phyloP scores from a whole-genome alignment of 2,888 invertebrate genomes.

The Allacma fusca region DNA sequence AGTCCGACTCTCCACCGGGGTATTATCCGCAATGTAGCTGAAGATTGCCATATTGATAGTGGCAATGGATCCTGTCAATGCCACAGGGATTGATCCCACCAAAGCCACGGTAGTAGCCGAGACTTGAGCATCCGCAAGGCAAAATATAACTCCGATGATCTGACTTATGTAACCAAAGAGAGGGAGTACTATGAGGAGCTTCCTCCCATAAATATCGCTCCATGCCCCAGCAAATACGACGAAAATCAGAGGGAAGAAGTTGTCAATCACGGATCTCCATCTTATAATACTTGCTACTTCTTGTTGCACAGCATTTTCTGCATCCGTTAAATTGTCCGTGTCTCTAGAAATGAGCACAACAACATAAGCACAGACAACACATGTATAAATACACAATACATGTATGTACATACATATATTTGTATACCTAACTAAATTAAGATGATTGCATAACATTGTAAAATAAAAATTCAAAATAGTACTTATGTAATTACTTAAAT shows the following conservation, averaged over 20 bases:
- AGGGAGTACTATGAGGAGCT: constrained; percentile 12
- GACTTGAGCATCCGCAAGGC: not conserved
- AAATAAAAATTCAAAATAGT: no score
- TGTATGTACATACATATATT: no score
- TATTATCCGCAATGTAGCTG: constrained; percentile 56
- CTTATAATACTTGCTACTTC: constrained; percentile 18
- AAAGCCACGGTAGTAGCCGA: constrained; percentile 24
- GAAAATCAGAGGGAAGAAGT: constrained; percentile 32
- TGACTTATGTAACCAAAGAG: constrained; percentile 31
- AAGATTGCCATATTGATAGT: constrained; percentile 57
- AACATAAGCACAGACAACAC: no score
- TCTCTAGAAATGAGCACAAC: constrained; percentile 8
- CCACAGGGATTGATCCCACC: not conserved
- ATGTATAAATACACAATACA: no score
- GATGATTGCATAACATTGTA: no score
- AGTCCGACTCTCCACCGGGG: constrained; percentile 70
- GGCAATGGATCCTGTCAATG: constrained; percentile 70
- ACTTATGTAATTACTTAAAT: no score
- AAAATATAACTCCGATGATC: constrained; percentile 10
- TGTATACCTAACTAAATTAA: no score
- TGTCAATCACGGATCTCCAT: constrained; percentile 33
- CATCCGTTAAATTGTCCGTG: constrained; percentile 17
- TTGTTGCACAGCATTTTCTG: constrained; percentile 10
- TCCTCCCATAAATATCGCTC: constrained; percentile 27
- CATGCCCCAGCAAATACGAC: constrained; percentile 33